phyloP scores from a whole-genome alignment of 1,140 invertebrate species.

The Lepidurus arcticus region DNA sequence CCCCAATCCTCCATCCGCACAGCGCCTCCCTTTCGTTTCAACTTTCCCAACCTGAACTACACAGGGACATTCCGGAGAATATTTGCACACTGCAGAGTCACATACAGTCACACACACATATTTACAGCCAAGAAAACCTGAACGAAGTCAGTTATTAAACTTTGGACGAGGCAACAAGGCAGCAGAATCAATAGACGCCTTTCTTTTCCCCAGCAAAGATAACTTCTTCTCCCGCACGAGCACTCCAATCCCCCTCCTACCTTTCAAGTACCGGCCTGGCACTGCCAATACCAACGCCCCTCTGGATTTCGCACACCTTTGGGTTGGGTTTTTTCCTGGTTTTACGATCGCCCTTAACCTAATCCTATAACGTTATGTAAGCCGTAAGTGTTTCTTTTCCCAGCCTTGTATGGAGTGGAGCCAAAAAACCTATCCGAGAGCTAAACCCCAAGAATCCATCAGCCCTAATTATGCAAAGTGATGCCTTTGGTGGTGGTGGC shows the following conservation, averaged over 20 bases:
- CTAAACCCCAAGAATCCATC: not conserved
- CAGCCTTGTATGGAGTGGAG: not conserved
- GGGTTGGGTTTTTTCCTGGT: not conserved
- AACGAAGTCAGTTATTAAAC: not conserved
- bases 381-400: not conserved
- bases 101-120: too few relatives aligned
- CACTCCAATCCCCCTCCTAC: not conserved
- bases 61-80: too few relatives aligned
- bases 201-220: not conserved
- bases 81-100: too few relatives aligned
- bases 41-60: too few relatives aligned
- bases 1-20: too few relatives aligned
- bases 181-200: not conserved
- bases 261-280: not conserved
- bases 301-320: not conserved
- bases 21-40: too few relatives aligned
- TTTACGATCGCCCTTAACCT: not conserved
- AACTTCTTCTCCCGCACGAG: not conserved
- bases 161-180: not conserved
- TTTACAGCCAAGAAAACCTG: too few relatives aligned
- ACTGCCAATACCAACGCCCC: not conserved
- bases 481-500: not conserved
- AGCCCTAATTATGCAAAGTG: constrained; percentile 21
- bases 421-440: not conserved
- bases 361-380: not conserved